Evolutionary conservation across 2,113 vertebrate genomes (phyloP), one percentile per base, ranked within the genome.

Genomic region (Mola mola): DNA sequence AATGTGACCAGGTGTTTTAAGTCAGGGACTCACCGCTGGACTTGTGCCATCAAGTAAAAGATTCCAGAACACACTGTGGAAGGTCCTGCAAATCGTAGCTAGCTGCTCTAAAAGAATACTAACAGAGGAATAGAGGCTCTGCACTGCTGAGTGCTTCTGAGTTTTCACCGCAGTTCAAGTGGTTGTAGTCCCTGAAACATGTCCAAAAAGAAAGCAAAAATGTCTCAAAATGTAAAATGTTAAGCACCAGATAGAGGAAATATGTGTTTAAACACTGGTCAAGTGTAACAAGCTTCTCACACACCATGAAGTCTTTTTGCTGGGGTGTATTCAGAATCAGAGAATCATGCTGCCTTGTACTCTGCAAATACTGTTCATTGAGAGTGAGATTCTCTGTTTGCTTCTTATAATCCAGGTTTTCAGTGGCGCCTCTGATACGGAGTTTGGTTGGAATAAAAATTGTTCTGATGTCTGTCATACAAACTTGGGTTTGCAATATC

Each of bases 361-460:
- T 13, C 42, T 8, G 4, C 2, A 6, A 22, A 24, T 13, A 24
- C 13, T n/a, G 8, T 15, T 7, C 16, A 26, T 4, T 24, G 5
- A 24, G n/a, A 25, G 22, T n/a, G n/a, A n/a, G n/a, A n/a, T n/a
- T n/a, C n/a, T n/a, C n/a, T n/a, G n/a, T n/a, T 26, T 8, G 9
- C 10, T 36, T 4, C 4, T 22, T 15, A 9, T 26, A 29, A 28
- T 22, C n/a, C n/a, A n/a, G n/a, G n/a, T n/a, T 24, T 10, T 29
- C 25, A 34, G 3, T 8, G 13, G 19, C 5, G 34, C 17, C 8
- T 31, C 34, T 24, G 19, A 4, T 13, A 4, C 17, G 1, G 7
- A 5, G 29, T 48, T 59, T 63, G 40, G 47, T 48, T 59, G 66
- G 66, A 76, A 55, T 41, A 29, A 51, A 49, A 53, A 42, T 10